Evolutionary conservation across 2,113 vertebrate species (phyloP), one percentile per base, ranked within the genome.

Genomic region (Mandrillus leucophaeus): DNA sequence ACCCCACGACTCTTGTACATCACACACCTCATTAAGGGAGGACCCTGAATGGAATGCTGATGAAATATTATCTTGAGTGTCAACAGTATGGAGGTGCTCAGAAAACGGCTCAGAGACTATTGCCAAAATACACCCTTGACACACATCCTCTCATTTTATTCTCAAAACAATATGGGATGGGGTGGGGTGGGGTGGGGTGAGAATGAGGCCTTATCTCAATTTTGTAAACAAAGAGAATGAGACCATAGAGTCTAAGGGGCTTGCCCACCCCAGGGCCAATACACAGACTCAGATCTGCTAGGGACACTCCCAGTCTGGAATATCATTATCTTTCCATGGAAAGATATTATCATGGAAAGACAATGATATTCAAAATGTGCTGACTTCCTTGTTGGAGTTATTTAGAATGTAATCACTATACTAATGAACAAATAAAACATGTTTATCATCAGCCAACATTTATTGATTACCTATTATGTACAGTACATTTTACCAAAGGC

Each of bases 21-120:
- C 72, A 73, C 76, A 76, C 18, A 73, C 92, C 88, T 86, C 76
- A 35, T 96, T 96, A 97, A 94, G 75, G 45, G 61, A 88, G 93
- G 96, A 70, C 17, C 45, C 22, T 38, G 16, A 86, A 82, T 89
- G 35, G 86, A 96, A 95, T 75, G 23, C 55, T 83, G 45, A 68
- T 90, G 38, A 93, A 92, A 68, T 75, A 96, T 50, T 87, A 45
- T 85, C 84, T 30, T 11, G 1, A 85, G 66, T 30, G 22, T 61
- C 87, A 70, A 22, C 40, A 72, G 50, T 68, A 27, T 18, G 14
- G 35, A 23, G 38, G 13, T 43, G 6, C 68, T 86, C 8, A 4
- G 57, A 93, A 95, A 48, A 38, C 40, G 4, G 16, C 64, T 92
- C 8, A 27, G 5, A 73, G 4, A 16, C 20, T 59, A 23, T 55